Evolutionary conservation across 2,113 vertebrate genomes (phyloP).

Genomic region (Lathamus discolor): DNA sequence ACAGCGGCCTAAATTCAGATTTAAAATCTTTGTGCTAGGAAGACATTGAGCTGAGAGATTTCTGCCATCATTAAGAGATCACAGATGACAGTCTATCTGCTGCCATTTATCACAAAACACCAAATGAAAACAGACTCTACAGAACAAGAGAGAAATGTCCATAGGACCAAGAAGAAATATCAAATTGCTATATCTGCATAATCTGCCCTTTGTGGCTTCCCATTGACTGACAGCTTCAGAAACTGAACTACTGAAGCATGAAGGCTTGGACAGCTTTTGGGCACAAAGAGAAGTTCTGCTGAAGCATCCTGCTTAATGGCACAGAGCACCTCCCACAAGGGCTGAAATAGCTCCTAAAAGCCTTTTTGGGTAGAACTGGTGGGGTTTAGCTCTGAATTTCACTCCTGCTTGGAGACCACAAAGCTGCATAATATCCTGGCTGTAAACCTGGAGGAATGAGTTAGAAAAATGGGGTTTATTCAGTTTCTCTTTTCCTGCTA

Average conservation of each 20-base stretch:
- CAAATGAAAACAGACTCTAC: background rate
- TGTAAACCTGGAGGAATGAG: background rate
- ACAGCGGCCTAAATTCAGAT: background rate
- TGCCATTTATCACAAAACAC: fast-evolving
- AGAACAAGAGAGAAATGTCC: background rate
- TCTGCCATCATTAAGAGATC: background rate
- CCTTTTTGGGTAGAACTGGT: background rate
- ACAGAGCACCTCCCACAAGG: background rate
- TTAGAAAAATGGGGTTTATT: background rate
- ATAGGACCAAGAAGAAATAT: background rate
- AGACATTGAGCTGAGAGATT: background rate
- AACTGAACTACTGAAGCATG: background rate
- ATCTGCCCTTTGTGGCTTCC: background rate
- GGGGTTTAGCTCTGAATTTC: background rate
- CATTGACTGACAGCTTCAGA: background rate
- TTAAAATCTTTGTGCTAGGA: background rate
- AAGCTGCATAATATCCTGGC: background rate
- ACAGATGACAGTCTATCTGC: background rate
- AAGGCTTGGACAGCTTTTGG: background rate
- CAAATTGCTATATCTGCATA: background rate
- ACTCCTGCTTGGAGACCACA: background rate
- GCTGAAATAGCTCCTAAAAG: background rate
- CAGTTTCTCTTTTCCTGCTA: background rate
- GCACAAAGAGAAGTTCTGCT: background rate
- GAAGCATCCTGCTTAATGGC: background rate